Evolutionary conservation across 2,888 invertebrate species (phyloP).

Genomic region (Malacosoma neustria): DNA sequence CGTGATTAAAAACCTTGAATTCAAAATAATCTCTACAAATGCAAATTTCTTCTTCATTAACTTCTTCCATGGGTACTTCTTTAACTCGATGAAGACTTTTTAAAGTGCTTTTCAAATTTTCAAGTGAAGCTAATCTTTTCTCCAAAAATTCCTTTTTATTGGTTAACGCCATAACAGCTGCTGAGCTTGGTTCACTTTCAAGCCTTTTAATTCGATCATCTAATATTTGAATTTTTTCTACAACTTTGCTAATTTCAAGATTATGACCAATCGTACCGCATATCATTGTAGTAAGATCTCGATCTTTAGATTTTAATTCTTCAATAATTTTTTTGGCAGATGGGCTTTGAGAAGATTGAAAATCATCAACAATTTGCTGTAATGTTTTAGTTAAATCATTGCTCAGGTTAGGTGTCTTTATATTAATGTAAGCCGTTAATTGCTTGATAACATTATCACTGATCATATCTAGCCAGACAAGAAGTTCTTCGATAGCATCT

Average conservation of each 20-base stretch:
- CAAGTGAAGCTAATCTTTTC: constrained; percentile 35
- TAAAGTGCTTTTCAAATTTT: constrained; percentile 44
- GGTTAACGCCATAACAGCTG: constrained; percentile 43
- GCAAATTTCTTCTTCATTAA: constrained; percentile 34
- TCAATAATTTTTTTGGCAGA: constrained; percentile 30
- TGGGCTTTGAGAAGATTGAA: constrained; percentile 26
- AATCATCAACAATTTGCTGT: constrained; percentile 46
- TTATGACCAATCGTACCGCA: constrained; percentile 35
- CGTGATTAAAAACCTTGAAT: constrained; percentile 55
- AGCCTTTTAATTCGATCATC: constrained; percentile 44
- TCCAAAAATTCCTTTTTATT: constrained; percentile 50
- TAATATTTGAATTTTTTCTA: constrained; percentile 43
- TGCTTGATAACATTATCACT: constrained; percentile 40
- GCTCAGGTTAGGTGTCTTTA: constrained; percentile 32
- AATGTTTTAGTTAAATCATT: constrained; percentile 46
- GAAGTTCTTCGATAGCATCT: constrained; percentile 34
- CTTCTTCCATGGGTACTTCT: constrained; percentile 23
- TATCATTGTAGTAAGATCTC: constrained; percentile 41
- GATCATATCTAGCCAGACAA: constrained; percentile 54
- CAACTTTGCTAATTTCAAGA: constrained; percentile 49
- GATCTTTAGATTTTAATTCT: constrained; percentile 37
- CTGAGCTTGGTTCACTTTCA: constrained; percentile 35
- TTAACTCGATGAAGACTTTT: constrained; percentile 28
- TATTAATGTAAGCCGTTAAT: constrained; percentile 39
- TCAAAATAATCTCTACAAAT: constrained; percentile 51